Base-by-base conservation (phyloP, 2,888 invertebrate genomes). In the Melieria crassipennis region DNA sequence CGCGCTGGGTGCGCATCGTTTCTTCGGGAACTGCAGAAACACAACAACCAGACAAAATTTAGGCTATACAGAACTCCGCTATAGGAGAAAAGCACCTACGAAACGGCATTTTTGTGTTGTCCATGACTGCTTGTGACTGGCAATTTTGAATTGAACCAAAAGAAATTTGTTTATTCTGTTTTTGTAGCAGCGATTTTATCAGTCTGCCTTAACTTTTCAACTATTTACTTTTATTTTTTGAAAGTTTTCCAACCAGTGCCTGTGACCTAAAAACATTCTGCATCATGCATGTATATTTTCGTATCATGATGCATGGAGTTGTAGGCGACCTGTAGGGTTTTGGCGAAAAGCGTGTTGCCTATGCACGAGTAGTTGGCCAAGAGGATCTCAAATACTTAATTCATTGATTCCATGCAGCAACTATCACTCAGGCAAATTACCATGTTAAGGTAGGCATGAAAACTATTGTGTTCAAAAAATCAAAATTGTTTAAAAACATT, bases 1-100 rank as follows among this genome's bases (percentile, higher is more conserved):
- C 77, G n/a, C 76, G 77, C 13, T 78, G 77, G 5, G 76, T 76
- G 48, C 76, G 72, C 45, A 78, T 63, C 1, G 72, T 70, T 42
- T 78, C 78, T 65, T 73, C 73, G 46, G 73, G 72, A 57, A 77
- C 75, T 75, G 30, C n/a, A 69, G 48, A 45, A 42, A 16, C 57
- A 48, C 45, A 60, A 60, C 50, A 52, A 11, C 30, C 3, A 52
- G 16, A 16, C 4, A 48, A 4, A 46, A 4, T 42, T 46, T 16
- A 7, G 45, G 13, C 46, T 46, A 46, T 6, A 42, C 55, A 30
- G 10, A 16, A 45, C 11, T 4, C 11, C 47, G n/a, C 43, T 46
- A 7, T 5, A 1, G 11, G 7, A 43, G 5, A 48, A 46, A 10
- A 56, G 9, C 50, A 43, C 74, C 65, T 73, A 76, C 73, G 61